Evolutionary conservation across 2,113 vertebrate genomes (phyloP).

Genomic region (Channa maculata): DNA sequence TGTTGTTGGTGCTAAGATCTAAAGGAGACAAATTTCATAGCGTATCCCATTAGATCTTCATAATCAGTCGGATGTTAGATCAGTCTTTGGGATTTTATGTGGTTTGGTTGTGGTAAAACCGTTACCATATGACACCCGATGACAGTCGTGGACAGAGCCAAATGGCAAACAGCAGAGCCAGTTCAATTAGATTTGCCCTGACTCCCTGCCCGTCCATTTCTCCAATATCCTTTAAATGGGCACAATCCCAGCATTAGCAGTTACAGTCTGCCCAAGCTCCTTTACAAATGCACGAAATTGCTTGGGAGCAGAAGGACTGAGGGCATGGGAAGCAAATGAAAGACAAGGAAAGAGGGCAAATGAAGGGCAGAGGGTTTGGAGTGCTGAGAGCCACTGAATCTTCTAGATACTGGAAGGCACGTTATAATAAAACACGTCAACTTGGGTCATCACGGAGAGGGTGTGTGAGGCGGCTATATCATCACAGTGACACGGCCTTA

Average conservation of each 20-base stretch:
- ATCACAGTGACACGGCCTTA: constrained; percentile 37
- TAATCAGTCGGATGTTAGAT: constrained; percentile 36
- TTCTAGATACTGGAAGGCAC: constrained; percentile 12
- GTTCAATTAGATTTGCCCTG: constrained; percentile 62
- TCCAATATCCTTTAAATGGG: constrained; percentile 55
- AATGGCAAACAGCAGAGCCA: constrained; percentile 54
- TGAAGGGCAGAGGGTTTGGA: constrained; percentile 31
- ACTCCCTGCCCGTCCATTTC: constrained; percentile 36
- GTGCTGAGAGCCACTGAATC: constrained; percentile 21
- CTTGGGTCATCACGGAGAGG: neutral
- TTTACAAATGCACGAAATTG: constrained; percentile 61
- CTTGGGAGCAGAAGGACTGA: constrained; percentile 41
- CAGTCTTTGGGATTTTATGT: constrained; percentile 27
- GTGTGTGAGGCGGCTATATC: constrained; percentile 19
- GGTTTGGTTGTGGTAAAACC: constrained; percentile 50
- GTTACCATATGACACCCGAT: constrained; percentile 61
- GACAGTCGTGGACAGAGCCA: constrained; percentile 64
- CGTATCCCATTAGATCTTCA: constrained; percentile 27
- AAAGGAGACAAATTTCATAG: constrained; percentile 20
- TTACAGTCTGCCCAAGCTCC: constrained; percentile 44
- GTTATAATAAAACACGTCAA: constrained; percentile 23
- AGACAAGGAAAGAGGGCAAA: constrained; percentile 40
- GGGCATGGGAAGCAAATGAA: constrained; percentile 53
- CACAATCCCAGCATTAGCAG: constrained; percentile 62
- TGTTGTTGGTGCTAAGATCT: neutral